A percentile compares a stretch with the other conserved stretches of the same genome.
Evolutionary conservation across 2,888 invertebrate species (phyloP).

Genomic region (Ichneumoninae sp.): DNA sequence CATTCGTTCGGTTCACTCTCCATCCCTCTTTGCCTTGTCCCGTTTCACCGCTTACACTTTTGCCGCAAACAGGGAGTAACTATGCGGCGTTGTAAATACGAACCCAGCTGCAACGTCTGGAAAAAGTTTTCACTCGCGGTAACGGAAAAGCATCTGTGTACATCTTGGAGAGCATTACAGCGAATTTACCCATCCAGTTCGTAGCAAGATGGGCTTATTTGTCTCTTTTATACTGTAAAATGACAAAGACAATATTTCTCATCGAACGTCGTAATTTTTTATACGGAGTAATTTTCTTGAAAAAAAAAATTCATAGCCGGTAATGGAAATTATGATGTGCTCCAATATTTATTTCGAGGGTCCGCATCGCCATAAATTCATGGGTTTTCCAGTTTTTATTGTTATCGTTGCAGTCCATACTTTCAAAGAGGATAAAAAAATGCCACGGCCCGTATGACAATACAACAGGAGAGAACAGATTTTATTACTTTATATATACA

Average conservation of each 20-base stretch:
- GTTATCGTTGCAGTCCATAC: background rate
- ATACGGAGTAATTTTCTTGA: background rate
- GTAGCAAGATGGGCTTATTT: background rate
- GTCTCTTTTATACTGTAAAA: background rate
- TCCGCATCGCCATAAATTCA: background rate
- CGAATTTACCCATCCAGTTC: background rate
- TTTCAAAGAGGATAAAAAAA: background rate
- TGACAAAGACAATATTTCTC: background rate
- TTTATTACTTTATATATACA: background rate
- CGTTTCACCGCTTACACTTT: conserved; percentile 6
- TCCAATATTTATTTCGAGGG: background rate
- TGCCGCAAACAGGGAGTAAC: conserved; percentile 39
- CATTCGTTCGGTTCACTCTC: conserved; percentile 37
- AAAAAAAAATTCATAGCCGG: background rate
- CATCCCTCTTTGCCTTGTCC: conserved; percentile 17
- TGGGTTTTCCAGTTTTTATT: background rate
- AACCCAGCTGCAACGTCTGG: conserved; percentile 33
- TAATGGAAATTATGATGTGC: background rate
- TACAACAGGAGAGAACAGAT: background rate
- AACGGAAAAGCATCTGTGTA: conserved; percentile 24
- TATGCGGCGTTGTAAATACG: conserved; percentile 40
- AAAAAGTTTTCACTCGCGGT: conserved; percentile 40
- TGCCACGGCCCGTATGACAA: background rate
- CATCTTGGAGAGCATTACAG: conserved; percentile 34
- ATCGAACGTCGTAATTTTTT: background rate